These are phyloP conservation scores for Drosophila suzukii DNA, from an alignment of 1,140 invertebrate genomes.

Conservation along the genomic window DNA sequence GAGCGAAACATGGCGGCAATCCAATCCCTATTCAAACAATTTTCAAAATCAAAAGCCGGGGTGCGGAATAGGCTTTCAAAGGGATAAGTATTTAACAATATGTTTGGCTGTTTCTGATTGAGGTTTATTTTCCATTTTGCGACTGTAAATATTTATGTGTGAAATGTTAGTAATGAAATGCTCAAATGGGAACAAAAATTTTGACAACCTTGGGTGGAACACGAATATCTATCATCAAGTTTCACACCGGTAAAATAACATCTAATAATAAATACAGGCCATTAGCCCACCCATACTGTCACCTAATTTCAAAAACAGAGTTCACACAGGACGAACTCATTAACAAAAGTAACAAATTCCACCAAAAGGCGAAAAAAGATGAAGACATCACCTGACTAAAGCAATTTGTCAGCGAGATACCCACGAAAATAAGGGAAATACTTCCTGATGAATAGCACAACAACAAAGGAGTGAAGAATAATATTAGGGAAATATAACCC, in stretches of 20 bases:
- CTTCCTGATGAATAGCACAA: conserved; percentile 40
- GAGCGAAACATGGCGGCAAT: conserved; percentile 7
- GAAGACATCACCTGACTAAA: conserved; percentile 24
- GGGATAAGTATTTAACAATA: neutral
- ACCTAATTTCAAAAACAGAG: conserved; percentile 24
- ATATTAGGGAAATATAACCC: conserved; percentile 12
- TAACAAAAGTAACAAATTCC: conserved; percentile 31
- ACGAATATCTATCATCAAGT: neutral
- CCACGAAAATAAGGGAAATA: conserved; percentile 31
- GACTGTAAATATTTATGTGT: neutral
- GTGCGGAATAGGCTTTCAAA: neutral
- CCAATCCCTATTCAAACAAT: conserved; percentile 17
- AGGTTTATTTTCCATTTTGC: neutral
- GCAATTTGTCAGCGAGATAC: conserved; percentile 35
- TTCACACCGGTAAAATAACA: neutral
- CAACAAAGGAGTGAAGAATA: conserved; percentile 12
- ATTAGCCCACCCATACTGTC: conserved; percentile 23
- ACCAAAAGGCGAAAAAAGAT: neutral
- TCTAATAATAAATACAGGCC: conserved; percentile 16
- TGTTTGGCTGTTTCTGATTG: neutral
- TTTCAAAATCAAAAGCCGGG: conserved; percentile 10
- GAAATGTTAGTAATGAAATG: neutral
- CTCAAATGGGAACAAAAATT: neutral
- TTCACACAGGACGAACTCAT: conserved; percentile 32
- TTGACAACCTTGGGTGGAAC: neutral